A percentile compares a stretch with the other conserved stretches of the same genome.
Conservation (phyloP, 35 echinoderm and acorn worm genomes). For the Ophioderma brevispina region DNA sequence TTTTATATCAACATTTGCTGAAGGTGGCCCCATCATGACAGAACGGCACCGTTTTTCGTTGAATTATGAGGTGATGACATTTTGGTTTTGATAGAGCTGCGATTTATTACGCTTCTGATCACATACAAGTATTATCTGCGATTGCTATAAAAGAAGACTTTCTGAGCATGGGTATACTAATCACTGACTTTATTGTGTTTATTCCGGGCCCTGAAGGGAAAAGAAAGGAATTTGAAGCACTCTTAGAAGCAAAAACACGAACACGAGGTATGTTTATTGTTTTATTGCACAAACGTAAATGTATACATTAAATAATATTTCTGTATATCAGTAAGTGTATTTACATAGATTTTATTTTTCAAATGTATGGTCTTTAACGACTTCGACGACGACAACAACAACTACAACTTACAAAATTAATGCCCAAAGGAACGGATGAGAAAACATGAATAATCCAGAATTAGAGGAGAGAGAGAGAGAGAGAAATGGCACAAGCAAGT, state of each 20-base stretch:
- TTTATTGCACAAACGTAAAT: no score
- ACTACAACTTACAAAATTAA: no score
- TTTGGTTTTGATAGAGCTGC: slow-evolving; percentile 51
- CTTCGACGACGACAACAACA: no score
- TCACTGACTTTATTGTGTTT: neutral
- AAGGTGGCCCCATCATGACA: slow-evolving; percentile 67
- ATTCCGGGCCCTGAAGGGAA: neutral
- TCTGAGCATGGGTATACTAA: neutral
- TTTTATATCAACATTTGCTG: slow-evolving; percentile 59
- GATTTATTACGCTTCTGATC: slow-evolving; percentile 12
- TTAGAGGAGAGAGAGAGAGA: no score
- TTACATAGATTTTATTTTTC: no score
- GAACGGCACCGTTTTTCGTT: slow-evolving; percentile 56
- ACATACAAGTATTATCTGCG: neutral
- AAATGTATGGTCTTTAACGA: no score
- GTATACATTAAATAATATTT: no score
- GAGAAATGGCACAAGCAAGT: no score
- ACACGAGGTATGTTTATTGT: neutral
- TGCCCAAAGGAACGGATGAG: no score
- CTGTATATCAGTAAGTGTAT: no score
- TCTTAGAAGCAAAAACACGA: neutral
- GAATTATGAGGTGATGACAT: slow-evolving; percentile 19
- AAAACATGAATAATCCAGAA: no score
- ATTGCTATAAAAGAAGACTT: neutral
- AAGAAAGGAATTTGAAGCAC: neutral